Evolutionary conservation across 2,113 vertebrate genomes (phyloP), one percentile per base, ranked within the genome.

Genomic region (Trinectes maculatus): DNA sequence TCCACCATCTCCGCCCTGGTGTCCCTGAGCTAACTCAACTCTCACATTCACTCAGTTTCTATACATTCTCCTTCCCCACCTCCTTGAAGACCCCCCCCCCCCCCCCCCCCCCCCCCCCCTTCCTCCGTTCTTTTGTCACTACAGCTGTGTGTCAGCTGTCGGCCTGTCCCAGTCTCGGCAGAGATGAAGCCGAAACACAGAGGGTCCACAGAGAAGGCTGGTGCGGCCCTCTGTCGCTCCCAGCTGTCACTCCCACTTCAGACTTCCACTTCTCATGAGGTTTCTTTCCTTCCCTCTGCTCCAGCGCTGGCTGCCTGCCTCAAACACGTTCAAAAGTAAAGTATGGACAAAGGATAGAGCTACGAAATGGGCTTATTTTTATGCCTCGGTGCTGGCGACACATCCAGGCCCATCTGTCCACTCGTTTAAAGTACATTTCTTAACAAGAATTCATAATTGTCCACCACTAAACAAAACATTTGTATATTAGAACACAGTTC

Each of bases 61-160:
- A 68, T 77, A 49, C 82, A 37, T 61, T 51, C 25, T 61, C 55
- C 49, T 60, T 47, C 46, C 19, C 24, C 18, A 8, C 37, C 48
- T 53, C 53, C 43, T 34, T 33, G 6, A 3, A 37, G 5, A 5
- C 6, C 24, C 6, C 33, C 13, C 55, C 28, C 52, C 22, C 46
- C 29, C 58, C 16, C n/a, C 5, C 36, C 36, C 8, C 29, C 29
- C 4, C 29, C 29, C 29, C 43, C n/a, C 53, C 21, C 22, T 15
- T 3, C 57, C 36, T 16, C 29, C 37, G 19, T 47, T 64, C 65
- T 34, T 75, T 71, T 88, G 88, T 86, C 89, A 80, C 89, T 91
- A 91, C 92, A 92, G 91, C 92, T 93, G 93, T 89, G 89, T 68
- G 86, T 93, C 92, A 93, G 91, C 91, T 93, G 92, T 88, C 60